Base-by-base conservation (phyloP, 2,113 vertebrate species). In the Pomatorhinus ruficollis region DNA sequence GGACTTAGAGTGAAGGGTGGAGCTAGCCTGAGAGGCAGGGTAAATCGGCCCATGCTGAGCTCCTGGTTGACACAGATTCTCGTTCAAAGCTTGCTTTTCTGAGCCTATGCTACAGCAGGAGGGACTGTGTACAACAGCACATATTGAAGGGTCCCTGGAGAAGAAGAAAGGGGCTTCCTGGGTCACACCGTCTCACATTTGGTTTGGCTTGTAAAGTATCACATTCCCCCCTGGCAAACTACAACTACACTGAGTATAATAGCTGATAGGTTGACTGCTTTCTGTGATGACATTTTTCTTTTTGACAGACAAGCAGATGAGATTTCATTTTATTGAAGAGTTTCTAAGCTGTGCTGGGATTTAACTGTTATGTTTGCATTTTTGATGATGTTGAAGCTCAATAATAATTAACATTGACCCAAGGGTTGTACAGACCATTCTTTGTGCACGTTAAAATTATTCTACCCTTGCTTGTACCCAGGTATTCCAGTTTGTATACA, bases 241-340 rank as follows among this genome's bases (percentile, higher is more conserved):
- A 3, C 45, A 76, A 63, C 76, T 89, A 53, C 40, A 44, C 53
- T 30, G 68, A 90, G 44, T 86, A 40, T 75, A 92, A 83, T 27
- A 90, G 76, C 76, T 59, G 72, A 54, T 76, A 77, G 52, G 42
- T 57, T 45, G 76, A n/a, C 69, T 92, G 83, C 65, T 89, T 81
- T 91, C 68, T 78, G 72, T 82, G 57, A 75, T 89, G 86, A 47
- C 44, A 79, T 90, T 94, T 96, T 92, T 90, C 85, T 93, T 95
- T 83, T 75, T 93, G 92, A 92, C 69, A 94, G 83, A 95, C 57
- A 93, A 92, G 74, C n/a, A 69, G 83, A 92, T 88, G 69, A 88
- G 56, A 78, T 90, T 96, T 93, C 65, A 61, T 93, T 93, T 96
- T 92, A 50, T n/a, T 90, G 65, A 92, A 83, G 60, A 86, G 56